phyloP scores from a whole-genome alignment of 2,113 vertebrate genomes.

The Platichthys flesus region DNA sequence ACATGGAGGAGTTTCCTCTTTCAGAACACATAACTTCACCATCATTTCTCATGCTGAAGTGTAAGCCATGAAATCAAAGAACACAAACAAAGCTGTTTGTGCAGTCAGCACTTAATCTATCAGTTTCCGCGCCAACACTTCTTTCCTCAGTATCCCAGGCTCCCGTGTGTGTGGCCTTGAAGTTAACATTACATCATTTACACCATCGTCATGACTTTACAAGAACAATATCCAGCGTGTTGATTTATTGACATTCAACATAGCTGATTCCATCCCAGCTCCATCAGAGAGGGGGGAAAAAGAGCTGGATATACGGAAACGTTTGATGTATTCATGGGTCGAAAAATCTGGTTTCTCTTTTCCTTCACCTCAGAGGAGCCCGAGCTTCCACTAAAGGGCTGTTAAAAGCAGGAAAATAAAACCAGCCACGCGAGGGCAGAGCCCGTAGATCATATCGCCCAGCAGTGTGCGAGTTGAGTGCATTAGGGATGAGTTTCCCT shows the following conservation, averaged over 20 bases:
- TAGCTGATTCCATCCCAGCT: slow-evolving; percentile 23
- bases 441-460: slow-evolving; percentile 71
- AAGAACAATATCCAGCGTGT: slow-evolving; percentile 41
- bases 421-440: slow-evolving; percentile 74
- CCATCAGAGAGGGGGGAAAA: slow-evolving; percentile 18
- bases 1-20: slow-evolving; percentile 18
- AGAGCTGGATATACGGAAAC: slow-evolving; percentile 48
- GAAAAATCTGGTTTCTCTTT: slow-evolving; percentile 67
- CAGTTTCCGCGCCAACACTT: slow-evolving; percentile 30
- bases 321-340: slow-evolving; percentile 71
- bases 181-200: slow-evolving; percentile 63
- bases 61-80: slow-evolving; percentile 52
- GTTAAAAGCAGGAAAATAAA: slow-evolving; percentile 75
- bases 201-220: slow-evolving; percentile 49
- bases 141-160: slow-evolving; percentile 26
- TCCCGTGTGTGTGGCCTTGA: slow-evolving; percentile 49
- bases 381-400: slow-evolving; percentile 38
- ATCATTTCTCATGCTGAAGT: slow-evolving; percentile 44
- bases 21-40: slow-evolving; percentile 22
- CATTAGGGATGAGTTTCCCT: slow-evolving; percentile 36
- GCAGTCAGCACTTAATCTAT: slow-evolving; percentile 43
- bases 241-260: slow-evolving; percentile 60
- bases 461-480: slow-evolving; percentile 52
- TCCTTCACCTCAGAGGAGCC: slow-evolving; percentile 69
- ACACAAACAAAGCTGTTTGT: slow-evolving; percentile 46